phyloP scores from a whole-genome alignment of 2,888 invertebrate genomes.

The Drosophila sordidula region DNA sequence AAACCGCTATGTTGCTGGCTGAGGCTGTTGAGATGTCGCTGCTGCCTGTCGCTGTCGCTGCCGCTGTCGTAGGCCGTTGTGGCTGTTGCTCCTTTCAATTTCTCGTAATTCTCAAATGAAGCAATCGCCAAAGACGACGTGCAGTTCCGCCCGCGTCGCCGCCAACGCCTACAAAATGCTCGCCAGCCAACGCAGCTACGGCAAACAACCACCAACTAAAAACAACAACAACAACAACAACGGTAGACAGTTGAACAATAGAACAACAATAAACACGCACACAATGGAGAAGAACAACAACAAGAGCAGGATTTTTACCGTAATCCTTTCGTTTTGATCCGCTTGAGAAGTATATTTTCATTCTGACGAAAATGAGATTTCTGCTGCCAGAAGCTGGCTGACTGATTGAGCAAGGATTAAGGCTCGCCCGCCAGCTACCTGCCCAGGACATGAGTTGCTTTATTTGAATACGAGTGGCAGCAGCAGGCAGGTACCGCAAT shows the following conservation, averaged over 20 bases:
- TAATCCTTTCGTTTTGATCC: conserved; percentile 80
- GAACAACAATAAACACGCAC: conserved; percentile 56
- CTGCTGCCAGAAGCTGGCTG: conserved; percentile 42
- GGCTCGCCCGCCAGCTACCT: conserved; percentile 37
- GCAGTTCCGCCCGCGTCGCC: conserved; percentile 61
- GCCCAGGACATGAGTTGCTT: conserved; percentile 67
- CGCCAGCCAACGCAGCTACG: conserved; percentile 8
- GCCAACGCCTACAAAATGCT: conserved; percentile 61
- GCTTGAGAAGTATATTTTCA: conserved; percentile 79
- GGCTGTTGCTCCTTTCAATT: conserved; percentile 75
- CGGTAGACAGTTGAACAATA: conserved; percentile 44
- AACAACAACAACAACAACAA: conserved; percentile 42
- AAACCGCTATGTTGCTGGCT: conserved; percentile 68
- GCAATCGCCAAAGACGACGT: conserved; percentile 63
- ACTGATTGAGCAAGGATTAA: conserved; percentile 73
- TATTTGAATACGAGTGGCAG: conserved; percentile 65
- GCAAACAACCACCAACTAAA: conserved; percentile 17
- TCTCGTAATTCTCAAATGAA: conserved; percentile 73
- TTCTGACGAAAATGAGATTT: conserved; percentile 76
- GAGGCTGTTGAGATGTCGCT: conserved; percentile 12
- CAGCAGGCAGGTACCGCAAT: conserved; percentile 47
- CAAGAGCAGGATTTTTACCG: conserved; percentile 69
- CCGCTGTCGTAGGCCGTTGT: conserved; percentile 32
- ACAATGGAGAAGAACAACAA: conserved; percentile 53
- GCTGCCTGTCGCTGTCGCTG: conserved; percentile 22